Conservation (phyloP, 2,888 invertebrate species). For the Caenorhabditis panamensis region DNA sequence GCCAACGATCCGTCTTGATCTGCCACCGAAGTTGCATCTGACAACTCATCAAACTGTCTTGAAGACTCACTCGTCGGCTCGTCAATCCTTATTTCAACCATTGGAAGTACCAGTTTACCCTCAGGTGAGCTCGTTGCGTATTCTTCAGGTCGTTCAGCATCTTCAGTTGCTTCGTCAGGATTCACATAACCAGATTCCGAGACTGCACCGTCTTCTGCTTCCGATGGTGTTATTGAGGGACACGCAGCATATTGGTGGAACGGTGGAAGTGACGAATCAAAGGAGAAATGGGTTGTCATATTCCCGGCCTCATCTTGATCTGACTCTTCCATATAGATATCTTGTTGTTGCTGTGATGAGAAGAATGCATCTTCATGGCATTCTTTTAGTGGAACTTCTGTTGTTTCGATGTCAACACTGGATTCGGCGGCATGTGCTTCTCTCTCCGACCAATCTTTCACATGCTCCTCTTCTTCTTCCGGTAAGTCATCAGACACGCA, state of each 20-base stretch:
- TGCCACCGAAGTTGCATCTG: constrained; percentile 46
- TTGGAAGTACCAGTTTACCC: constrained; percentile 11
- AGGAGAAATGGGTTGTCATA: constrained; percentile 14
- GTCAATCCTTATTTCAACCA: constrained; percentile 37
- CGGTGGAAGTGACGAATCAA: constrained; percentile 43
- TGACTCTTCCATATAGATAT: not conserved
- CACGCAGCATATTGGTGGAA: constrained; percentile 48
- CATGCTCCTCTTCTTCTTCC: constrained; percentile 7
- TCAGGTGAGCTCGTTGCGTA: not conserved
- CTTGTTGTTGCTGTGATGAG: not conserved
- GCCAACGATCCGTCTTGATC: constrained; percentile 50
- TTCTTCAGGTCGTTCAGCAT: constrained; percentile 8
- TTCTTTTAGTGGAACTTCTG: not conserved
- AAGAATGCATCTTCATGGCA: not conserved
- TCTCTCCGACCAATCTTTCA: not conserved
- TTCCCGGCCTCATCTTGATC: constrained; percentile 10
- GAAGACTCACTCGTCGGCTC: constrained; percentile 40
- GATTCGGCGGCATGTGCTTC: not conserved
- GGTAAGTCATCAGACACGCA: constrained; percentile 22
- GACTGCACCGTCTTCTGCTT: constrained; percentile 35
- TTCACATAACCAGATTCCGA: constrained; percentile 14
- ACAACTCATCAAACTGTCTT: constrained; percentile 27
- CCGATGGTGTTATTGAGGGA: constrained; percentile 42
- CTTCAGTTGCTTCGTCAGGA: constrained; percentile 7
- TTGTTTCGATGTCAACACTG: too few species aligned